Conservation (phyloP, 2,797 vertebrate species). For the Melanotaenia pygmaea region DNA sequence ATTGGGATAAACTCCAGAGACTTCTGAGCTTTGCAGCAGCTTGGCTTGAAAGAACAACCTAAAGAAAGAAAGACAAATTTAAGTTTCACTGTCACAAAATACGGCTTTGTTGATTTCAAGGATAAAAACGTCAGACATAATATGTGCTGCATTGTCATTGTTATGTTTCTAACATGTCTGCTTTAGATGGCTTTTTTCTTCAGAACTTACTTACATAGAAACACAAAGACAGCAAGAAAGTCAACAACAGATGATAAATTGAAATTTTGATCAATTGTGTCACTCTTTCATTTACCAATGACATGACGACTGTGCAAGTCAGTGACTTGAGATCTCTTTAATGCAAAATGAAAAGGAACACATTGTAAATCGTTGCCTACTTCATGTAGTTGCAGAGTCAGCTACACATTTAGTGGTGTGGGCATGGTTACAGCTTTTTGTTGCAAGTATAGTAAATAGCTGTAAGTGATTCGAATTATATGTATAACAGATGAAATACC, state of each 20-base stretch:
- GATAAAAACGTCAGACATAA: not conserved
- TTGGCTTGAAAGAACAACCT: conserved; percentile 97
- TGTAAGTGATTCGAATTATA: not conserved
- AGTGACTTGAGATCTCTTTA: conserved; percentile 33
- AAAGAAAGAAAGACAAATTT: conserved; percentile 29
- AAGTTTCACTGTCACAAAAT: not conserved
- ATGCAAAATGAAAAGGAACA: conserved; percentile 38
- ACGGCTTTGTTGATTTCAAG: not conserved
- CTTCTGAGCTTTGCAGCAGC: conserved; percentile 97
- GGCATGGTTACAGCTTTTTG: conserved; percentile 20
- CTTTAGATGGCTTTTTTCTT: conserved; percentile 15
- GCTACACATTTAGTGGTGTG: not conserved
- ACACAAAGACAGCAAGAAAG: conserved; percentile 16
- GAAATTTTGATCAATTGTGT: conserved; percentile 29
- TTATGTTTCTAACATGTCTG: not conserved
- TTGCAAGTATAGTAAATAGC: not conserved
- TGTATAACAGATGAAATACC: too few relatives aligned
- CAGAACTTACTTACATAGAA: conserved; percentile 17
- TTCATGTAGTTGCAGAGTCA: conserved; percentile 25
- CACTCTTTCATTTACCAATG: conserved; percentile 35
- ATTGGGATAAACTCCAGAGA: conserved; percentile 96
- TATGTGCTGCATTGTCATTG: conserved; percentile 7
- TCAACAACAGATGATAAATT: conserved; percentile 31
- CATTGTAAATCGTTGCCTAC: conserved; percentile 29
- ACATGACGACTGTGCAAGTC: conserved; percentile 16